Evolutionary conservation across 1,140 invertebrate genomes (phyloP), one percentile per base, ranked within the genome.

Genomic region (Drepana arcuata): DNA sequence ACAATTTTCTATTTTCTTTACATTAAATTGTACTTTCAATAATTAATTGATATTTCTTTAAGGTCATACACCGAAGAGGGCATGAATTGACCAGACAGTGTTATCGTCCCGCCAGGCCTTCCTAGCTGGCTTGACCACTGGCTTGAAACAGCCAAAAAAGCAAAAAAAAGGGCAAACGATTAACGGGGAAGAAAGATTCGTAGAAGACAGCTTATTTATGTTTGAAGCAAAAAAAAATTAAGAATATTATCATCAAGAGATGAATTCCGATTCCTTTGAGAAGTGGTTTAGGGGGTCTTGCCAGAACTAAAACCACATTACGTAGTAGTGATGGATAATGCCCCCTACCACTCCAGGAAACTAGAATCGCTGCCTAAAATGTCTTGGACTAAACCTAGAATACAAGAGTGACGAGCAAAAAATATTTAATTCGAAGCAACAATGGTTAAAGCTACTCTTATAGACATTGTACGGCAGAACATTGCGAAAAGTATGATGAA

Each of bases 141-240:
- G 63, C 6, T 55, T 70, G 48, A 64, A 61, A 53, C 40, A 48
- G 41, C 58, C 54, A n/a, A n/a, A n/a, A n/a, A n/a, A n/a, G n/a
- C 16, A 32, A 52, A 18, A 57, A 53, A 42, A 73, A 60, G 42
- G 49, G 63, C 9, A 52, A 39, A 45, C 46, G 51, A 27, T 26
- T 68, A 14, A 62, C 29, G 38, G 39, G 13, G 49, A 62, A 29
- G 36, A 54, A 49, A 54, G 54, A 24, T 64, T 69, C 31, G 25
- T 66, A 10, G 45, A 57, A 15, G 51, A 39, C 11, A 43, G 48
- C 2, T 16, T 57, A 21, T 24, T 63, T 31, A 52, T 56, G 9
- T 66, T 63, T 49, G 56, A 52, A 36, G 21, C 40, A 3, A 56
- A 43, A 34, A 33, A 42, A 41, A 24, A 13, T 11, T 15, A 11